These are phyloP conservation scores for Trissoscelio sp. DNA, from an alignment of 2,888 invertebrate species.

Conservation along the genomic window DNA sequence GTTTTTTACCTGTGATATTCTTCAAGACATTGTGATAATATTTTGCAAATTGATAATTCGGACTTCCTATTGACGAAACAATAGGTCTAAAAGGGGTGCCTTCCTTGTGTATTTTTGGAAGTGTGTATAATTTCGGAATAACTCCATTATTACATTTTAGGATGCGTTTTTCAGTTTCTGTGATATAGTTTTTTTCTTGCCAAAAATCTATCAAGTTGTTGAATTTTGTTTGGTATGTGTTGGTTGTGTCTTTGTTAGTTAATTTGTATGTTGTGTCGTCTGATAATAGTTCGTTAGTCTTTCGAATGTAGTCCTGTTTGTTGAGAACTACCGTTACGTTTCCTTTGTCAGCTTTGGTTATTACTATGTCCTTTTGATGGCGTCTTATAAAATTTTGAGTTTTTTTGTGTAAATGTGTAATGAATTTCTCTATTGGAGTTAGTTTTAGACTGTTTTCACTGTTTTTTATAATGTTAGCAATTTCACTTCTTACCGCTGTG, in stretches of 20 bases:
- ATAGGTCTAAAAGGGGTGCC: background rate
- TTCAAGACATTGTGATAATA: background rate
- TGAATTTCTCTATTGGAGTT: background rate
- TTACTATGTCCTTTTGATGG: background rate
- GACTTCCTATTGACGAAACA: conserved; percentile 2
- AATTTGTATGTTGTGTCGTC: background rate
- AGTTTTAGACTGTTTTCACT: background rate
- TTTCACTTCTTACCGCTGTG: background rate
- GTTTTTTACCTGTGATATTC: background rate
- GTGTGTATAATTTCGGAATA: background rate
- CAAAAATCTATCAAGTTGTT: background rate
- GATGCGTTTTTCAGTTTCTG: background rate
- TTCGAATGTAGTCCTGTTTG: conserved; percentile 1
- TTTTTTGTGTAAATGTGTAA: background rate
- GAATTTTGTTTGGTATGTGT: conserved; percentile 4
- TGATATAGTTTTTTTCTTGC: background rate
- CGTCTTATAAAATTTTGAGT: background rate
- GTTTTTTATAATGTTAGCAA: conserved; percentile 13
- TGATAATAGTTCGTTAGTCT: background rate
- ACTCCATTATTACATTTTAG: conserved; percentile 9
- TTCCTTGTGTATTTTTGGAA: conserved; percentile 14
- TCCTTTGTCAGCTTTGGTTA: conserved; percentile 12
- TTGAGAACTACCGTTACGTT: conserved; percentile 8
- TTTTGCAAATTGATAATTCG: background rate
- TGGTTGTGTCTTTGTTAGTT: background rate